Evolutionary conservation across 2,888 invertebrate genomes (phyloP).

Genomic region (Elysia crispata): DNA sequence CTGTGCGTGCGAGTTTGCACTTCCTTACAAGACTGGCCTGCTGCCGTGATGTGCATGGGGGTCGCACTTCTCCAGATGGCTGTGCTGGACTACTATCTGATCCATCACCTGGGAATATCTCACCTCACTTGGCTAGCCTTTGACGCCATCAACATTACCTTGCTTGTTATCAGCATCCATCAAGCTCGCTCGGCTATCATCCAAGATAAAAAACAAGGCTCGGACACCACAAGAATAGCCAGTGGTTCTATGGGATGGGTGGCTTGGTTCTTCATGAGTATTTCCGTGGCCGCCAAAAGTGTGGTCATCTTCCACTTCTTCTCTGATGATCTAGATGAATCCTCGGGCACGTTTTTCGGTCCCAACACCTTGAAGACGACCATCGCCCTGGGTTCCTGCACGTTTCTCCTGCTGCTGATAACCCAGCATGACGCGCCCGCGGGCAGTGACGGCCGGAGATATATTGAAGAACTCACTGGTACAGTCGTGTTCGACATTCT

Average conservation of each 20-base stretch:
- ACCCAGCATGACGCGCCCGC: constrained; percentile 80
- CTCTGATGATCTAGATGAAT: constrained; percentile 64
- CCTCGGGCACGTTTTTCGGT: constrained; percentile 76
- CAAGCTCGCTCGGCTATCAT: constrained; percentile 46
- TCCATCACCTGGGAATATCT: background rate
- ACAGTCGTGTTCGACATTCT: constrained; percentile 81
- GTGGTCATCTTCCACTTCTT: constrained; percentile 78
- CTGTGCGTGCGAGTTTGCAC: constrained; percentile 23
- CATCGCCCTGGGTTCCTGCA: constrained; percentile 78
- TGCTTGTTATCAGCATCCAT: constrained; percentile 40
- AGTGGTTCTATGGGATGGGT: constrained; percentile 74
- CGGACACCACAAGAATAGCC: background rate
- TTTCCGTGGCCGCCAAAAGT: constrained; percentile 75
- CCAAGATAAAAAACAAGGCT: constrained; percentile 15
- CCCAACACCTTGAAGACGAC: constrained; percentile 72
- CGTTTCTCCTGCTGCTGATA: constrained; percentile 80
- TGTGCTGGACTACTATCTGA: constrained; percentile 78
- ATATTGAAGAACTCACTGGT: constrained; percentile 79
- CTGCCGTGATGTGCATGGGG: constrained; percentile 55
- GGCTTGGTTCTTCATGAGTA: constrained; percentile 80
- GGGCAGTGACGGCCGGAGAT: constrained; percentile 78
- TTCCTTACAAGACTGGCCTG: constrained; percentile 49
- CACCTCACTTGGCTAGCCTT: constrained; percentile 36
- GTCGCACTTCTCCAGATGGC: constrained; percentile 75
- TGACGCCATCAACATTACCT: constrained; percentile 37